A percentile compares a stretch with the other conserved stretches of the same genome.
Evolutionary conservation across 2,888 invertebrate species (phyloP).

Genomic region (Tridacna crocea): DNA sequence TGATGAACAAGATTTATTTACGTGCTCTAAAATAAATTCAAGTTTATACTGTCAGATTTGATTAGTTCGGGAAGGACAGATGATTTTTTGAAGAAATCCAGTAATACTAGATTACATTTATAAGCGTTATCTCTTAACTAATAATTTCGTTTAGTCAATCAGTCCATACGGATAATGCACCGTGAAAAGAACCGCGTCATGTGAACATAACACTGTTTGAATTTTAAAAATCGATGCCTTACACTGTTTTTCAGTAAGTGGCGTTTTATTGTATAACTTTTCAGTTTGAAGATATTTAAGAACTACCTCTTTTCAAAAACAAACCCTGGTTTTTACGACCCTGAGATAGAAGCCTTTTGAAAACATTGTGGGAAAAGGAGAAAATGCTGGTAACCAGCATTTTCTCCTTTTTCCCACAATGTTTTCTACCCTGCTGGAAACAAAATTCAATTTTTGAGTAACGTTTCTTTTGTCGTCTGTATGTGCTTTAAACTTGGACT

Average conservation of each 20-base stretch:
- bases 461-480: too few relatives aligned
- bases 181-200: not conserved
- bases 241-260: not conserved
- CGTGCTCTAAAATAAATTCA: too few relatives aligned
- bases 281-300: too few relatives aligned
- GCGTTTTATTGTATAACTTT: too few relatives aligned
- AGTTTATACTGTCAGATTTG: too few relatives aligned
- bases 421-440: too few relatives aligned
- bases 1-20: too few relatives aligned
- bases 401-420: not conserved
- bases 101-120: not conserved
- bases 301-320: not conserved
- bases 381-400: not conserved
- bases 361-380: not conserved
- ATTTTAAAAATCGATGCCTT: too few relatives aligned
- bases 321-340: not conserved
- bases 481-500: too few relatives aligned
- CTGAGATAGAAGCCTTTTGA: not conserved
- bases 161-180: conserved; percentile 2
- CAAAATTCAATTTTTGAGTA: too few relatives aligned
- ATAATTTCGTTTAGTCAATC: conserved; percentile 28
- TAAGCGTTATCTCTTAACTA: conserved; percentile 3
- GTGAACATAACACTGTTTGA: not conserved
- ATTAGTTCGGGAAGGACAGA: not conserved
- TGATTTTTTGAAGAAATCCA: conserved; percentile 1